Evolutionary conservation across 2,113 vertebrate genomes (phyloP), one percentile per base, ranked within the genome.

Genomic region (Tachysurus fulvidraco): DNA sequence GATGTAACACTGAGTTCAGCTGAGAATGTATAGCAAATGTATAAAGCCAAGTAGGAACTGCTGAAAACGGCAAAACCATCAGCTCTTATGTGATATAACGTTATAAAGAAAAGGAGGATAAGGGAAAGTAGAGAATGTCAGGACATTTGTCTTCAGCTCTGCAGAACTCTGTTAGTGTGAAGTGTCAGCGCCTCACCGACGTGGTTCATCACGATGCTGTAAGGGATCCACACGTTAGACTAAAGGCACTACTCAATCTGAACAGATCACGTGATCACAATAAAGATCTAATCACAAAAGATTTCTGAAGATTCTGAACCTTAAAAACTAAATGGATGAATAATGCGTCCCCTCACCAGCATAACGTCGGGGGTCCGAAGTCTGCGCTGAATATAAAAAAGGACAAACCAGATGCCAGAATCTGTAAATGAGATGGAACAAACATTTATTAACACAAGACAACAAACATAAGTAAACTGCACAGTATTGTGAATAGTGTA

Each of bases 111-210:
- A 41, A 76, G 50, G 30, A 78, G 5, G 71, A 11, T 74, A 25
- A 30, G n/a, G 25, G n/a, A 55, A 55, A 1, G 14, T 30, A 7
- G 28, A 54, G 10, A 25, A 30, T 16, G 25, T 17, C 9, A 17
- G 30, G 19, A 12, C 5, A 46, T 80, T 11, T 21, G 28, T 36
- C 36, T 57, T 83, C 23, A 84, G 83, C 87, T 74, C 93, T 91
- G 95, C 4, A 91, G 83, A 59, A 93, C 91, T 83, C 91, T 95
- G 86, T 98, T 96, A 0, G 95, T 93, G 86, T 97, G 96, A 64
- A 97, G 85, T 91, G 97, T 94, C 92, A 98, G 90, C 52, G 95
- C 96, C 91, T 98, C 97, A 80, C 96, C 97, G 41, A 94, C 88
- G 13, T 93, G 95, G 67, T 96, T 92, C 2, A 95, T 65, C 83